phyloP scores from a whole-genome alignment of 2,888 invertebrate genomes.

The Zaprionus obscuricornis region DNA sequence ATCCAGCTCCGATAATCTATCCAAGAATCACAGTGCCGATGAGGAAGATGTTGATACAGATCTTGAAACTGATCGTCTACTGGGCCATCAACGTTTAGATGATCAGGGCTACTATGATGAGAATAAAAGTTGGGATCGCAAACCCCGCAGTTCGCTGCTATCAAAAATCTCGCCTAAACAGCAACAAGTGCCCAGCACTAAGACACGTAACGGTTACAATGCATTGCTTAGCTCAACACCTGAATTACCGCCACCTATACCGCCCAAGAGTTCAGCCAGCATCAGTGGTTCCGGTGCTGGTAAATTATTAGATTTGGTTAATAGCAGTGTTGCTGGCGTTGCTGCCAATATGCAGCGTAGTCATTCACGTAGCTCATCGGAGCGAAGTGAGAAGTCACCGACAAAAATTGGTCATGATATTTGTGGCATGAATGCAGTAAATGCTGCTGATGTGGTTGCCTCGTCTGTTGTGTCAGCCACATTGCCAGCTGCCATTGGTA shows the following conservation, averaged over 20 bases:
- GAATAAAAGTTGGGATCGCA: conserved; percentile 85
- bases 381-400: conserved; percentile 84
- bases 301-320: conserved; percentile 78
- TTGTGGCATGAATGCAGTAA: conserved; percentile 33
- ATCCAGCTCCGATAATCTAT: conserved; percentile 84
- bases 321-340: conserved; percentile 51
- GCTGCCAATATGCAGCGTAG: conserved; percentile 46
- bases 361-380: conserved; percentile 79
- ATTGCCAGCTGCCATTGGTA: conserved; percentile 81
- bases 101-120: conserved; percentile 96
- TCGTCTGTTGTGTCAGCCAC: conserved; percentile 54
- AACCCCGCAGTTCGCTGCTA: conserved; percentile 79
- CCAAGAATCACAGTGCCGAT: conserved; percentile 87
- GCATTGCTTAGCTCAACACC: conserved; percentile 82
- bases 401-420: conserved; percentile 80
- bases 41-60: conserved; percentile 97
- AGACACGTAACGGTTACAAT: conserved; percentile 83
- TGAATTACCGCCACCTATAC: conserved; percentile 81
- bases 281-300: conserved; percentile 26
- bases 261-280: conserved; percentile 72
- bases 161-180: conserved; percentile 83
- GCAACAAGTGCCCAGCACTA: conserved; percentile 77
- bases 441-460: conserved; percentile 69
- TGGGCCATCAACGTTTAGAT: conserved; percentile 97
- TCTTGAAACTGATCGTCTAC: conserved; percentile 97